Conservation (phyloP, 92 coral and sea anemone species). For the Palythoa grandiflora region DNA sequence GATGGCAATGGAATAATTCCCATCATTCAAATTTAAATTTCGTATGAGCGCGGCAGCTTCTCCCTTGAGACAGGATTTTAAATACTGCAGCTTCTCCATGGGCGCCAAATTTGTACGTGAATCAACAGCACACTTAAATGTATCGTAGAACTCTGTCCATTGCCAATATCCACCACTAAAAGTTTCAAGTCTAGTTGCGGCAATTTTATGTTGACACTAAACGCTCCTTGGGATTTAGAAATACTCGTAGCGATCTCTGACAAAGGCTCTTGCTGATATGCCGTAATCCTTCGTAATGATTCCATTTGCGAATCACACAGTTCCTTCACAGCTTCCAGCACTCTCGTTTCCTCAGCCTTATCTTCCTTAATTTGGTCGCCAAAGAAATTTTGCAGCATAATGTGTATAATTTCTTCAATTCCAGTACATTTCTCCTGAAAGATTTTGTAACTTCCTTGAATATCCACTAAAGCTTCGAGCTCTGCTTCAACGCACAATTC, state of each 20-base stretch:
- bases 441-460: slow-evolving; percentile 1
- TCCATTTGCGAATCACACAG: slow-evolving; percentile 2
- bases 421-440: slow-evolving; percentile 4
- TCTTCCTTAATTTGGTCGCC: not conserved
- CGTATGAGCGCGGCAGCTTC: slow-evolving; percentile 44
- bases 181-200: slow-evolving; percentile 37
- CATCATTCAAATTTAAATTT: slow-evolving; percentile 43
- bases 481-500: slow-evolving; percentile 8
- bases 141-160: slow-evolving; percentile 41
- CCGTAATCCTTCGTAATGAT: not conserved
- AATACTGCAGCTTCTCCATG: slow-evolving; percentile 37
- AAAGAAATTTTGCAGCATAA: slow-evolving; percentile 9
- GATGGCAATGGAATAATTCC: slow-evolving; percentile 40
- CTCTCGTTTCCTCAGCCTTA: not conserved
- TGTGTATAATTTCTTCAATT: not conserved
- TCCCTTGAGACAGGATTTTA: slow-evolving; percentile 47
- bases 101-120: slow-evolving; percentile 37
- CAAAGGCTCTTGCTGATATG: slow-evolving; percentile 6
- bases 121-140: slow-evolving; percentile 46
- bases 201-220: slow-evolving; percentile 1
- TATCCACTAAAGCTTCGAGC: not conserved
- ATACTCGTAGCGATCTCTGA: slow-evolving; percentile 2
- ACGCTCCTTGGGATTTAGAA: not conserved
- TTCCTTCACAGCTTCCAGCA: not conserved
- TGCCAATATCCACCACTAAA: slow-evolving; percentile 42